Evolutionary conservation across 2,888 invertebrate genomes (phyloP), one percentile per base, ranked within the genome.

Genomic region (Acrobasis repandana): DNA sequence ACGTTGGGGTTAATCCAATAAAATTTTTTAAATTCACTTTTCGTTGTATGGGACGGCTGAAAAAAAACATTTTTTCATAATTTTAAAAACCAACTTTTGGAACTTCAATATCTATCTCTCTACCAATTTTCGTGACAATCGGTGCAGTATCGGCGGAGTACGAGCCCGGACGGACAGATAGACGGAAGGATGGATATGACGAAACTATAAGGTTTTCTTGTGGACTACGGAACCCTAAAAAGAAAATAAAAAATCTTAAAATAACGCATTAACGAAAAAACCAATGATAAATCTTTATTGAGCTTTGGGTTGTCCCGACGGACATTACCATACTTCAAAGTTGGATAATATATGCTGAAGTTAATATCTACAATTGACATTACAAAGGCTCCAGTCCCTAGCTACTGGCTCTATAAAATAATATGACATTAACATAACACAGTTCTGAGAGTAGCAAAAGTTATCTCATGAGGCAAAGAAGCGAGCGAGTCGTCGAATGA

Each of bases 401-500:
- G 43, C 14, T 43, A 14, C 43, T 14, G n/a, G 11, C 43, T 57
- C 47, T 33, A 28, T 57, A 47, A 56, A 46, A 56, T 43, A 56
- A 57, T 33, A 57, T 14, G 46, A 15, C 47, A 57, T 57, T 57
- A 57, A 57, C 56, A 57, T 57, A 57, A 57, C 11, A 46, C 33
- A 15, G 47, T 57, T 46, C 46, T 56, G 43, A 20, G 56, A 43
- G 54, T 20, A 43, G 38, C 56, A 20, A 57, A 56, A 57, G 56
- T 57, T 57, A 57, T 57, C 56, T 57, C 43, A 56, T 20, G 16
- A 48, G 34, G n/a, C n/a, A 34, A 33, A 34, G 33, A 28, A 11
- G n/a, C 20, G 20, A 18, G 56, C 38, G 46, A 68, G 66, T 69
- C 72, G 66, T 63, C 63, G 73, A 72, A 74, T 77, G 80, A 80